Conservation (phyloP, 2,113 vertebrate species). For the Lucifuga dentata region DNA sequence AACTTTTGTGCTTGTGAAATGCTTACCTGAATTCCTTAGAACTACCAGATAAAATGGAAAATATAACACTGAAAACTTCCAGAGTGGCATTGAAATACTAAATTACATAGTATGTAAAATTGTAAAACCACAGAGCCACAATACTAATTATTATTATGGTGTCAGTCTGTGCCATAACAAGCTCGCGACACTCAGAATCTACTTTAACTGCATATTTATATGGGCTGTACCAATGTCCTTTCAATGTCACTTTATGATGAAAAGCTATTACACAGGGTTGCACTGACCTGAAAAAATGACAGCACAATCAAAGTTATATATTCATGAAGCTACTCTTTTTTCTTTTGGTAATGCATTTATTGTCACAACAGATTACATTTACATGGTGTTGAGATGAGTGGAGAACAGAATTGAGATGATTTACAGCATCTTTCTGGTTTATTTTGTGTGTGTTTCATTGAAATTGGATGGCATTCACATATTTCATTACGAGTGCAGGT, state of each 20-base stretch:
- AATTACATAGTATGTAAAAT: not conserved
- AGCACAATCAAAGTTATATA: slow-evolving; percentile 10
- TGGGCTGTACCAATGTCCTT: slow-evolving; percentile 4
- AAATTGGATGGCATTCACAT: slow-evolving; percentile 61
- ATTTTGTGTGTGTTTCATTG: slow-evolving; percentile 27
- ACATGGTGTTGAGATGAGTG: slow-evolving; percentile 86
- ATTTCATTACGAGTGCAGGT: slow-evolving; percentile 69
- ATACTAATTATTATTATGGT: not conserved
- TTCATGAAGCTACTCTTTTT: slow-evolving; percentile 33
- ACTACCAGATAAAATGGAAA: too few species aligned
- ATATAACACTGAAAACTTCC: too few species aligned
- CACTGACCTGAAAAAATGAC: slow-evolving; percentile 8
- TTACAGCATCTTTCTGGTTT: slow-evolving; percentile 50
- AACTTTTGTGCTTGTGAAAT: not conserved
- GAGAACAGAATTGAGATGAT: slow-evolving; percentile 77
- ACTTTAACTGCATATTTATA: slow-evolving; percentile 22
- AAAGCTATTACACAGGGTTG: slow-evolving; percentile 3
- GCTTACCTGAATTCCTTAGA: not conserved
- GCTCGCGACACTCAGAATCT: slow-evolving; percentile 18
- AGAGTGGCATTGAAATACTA: too few species aligned
- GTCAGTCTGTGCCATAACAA: slow-evolving; percentile 20
- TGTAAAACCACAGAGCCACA: not conserved
- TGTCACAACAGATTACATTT: slow-evolving; percentile 94
- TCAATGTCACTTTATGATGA: slow-evolving; percentile 26
- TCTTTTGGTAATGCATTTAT: slow-evolving; percentile 87